Evolutionary conservation across 92 coral and sea anemone genomes (phyloP), one percentile per base, ranked within the genome.

Genomic region (Parazoanthus darwini): DNA sequence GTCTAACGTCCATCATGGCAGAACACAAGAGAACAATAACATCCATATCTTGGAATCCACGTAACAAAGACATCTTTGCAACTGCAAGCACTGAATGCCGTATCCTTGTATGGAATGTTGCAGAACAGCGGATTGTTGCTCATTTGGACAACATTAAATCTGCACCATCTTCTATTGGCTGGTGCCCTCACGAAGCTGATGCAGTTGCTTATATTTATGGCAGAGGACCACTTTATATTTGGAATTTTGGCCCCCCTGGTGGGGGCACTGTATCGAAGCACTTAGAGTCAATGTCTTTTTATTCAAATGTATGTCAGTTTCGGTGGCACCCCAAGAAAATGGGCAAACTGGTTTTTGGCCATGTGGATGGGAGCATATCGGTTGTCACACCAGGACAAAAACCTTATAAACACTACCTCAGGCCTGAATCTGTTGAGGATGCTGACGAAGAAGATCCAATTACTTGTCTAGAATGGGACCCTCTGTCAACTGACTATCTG

Each of bases 11-110:
- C 48, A 94, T 97, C 33, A 91, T 97, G 97, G 92, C 98, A 0
- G 96, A 95, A 76, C 98, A 97, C 90, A 94, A 90, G 86, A 97
- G 96, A 88, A 97, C 99, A 1, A 95, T 97, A 77, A 97, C 99
- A 16, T 92, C 97, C 44, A 90, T 97, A 44, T 86, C 96, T 42
- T 97, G 99, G 99, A 94, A 91, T 89, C 98, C 96, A 26, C 89
- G 78, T 78, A 91, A 97, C 67, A 81, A 78, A 73, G 98, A 95
- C 82, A 78, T 97, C 48, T 87, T 97, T 79, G 98, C 98, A 48
- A 97, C 96, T 75, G 94, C 96, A 26, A 92, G 99, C 63, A 91
- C 89, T 5, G 98, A 97, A 44, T 92, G 96, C 66, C 89, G 90
- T 42, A 93, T 97, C 68, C 87, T 89, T 80, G 92, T 97, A 68